Evolutionary conservation across 2,113 vertebrate species (phyloP).

Genomic region (Trematocara variabile): DNA sequence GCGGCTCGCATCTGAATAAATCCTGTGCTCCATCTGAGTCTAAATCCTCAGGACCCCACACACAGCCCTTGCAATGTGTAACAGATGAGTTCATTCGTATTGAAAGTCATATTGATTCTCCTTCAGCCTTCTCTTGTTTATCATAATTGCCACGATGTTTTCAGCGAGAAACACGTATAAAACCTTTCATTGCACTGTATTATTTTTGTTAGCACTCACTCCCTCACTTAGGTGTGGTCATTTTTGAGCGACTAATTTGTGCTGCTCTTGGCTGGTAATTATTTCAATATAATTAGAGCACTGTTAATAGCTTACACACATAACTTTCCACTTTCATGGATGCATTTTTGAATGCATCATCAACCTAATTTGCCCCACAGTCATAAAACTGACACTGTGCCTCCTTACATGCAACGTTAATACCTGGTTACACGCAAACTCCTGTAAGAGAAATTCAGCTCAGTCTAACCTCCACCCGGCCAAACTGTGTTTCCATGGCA

Average conservation of each 20-base stretch:
- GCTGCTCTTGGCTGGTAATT: not conserved
- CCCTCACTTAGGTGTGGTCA: not conserved
- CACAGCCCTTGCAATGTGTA: not conserved
- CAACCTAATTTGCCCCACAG: not conserved
- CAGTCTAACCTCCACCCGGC: conserved; percentile 1
- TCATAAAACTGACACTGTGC: not conserved
- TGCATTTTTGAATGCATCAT: not conserved
- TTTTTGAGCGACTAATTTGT: not conserved
- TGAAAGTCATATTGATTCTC: not conserved
- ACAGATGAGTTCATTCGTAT: not conserved
- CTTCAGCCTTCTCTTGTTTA: not conserved
- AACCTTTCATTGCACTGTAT: not conserved
- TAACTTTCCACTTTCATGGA: not conserved
- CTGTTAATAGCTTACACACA: not conserved
- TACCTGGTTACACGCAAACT: not conserved
- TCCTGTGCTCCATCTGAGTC: not conserved
- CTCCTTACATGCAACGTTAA: not conserved
- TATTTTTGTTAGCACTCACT: not conserved
- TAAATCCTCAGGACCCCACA: not conserved
- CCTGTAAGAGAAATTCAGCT: conserved; percentile 18
- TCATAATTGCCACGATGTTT: not conserved
- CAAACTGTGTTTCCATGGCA: not conserved
- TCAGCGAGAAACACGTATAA: not conserved
- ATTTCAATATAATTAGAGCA: not conserved
- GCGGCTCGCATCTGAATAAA: not conserved